Conservation (phyloP, 2,113 vertebrate species). For the Odocoileus virginianus region DNA sequence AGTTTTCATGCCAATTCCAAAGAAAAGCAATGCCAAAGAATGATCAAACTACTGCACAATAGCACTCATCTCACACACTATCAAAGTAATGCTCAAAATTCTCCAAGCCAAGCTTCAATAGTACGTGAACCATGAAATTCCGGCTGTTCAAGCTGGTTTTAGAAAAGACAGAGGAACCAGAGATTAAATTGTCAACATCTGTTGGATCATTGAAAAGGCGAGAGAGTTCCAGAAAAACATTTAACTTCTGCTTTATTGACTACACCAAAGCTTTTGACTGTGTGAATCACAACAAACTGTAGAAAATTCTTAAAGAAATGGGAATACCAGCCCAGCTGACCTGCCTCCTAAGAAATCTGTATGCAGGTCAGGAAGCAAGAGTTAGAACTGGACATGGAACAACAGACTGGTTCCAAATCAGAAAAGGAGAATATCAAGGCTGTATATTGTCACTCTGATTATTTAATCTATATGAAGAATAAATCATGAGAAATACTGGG, state of each 20-base stretch:
- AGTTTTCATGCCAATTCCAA: background rate
- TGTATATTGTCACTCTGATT: background rate
- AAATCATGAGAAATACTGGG: background rate
- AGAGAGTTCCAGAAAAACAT: background rate
- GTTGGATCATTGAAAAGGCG: background rate
- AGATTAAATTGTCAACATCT: background rate
- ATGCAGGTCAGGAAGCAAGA: background rate
- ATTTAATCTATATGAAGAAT: background rate
- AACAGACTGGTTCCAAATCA: background rate
- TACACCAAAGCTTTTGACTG: background rate
- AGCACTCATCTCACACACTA: background rate
- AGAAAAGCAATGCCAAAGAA: background rate
- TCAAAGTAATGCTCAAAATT: background rate
- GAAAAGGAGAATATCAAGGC: background rate
- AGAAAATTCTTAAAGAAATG: background rate
- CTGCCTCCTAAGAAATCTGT: background rate
- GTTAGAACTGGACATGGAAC: background rate
- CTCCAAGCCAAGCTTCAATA: background rate
- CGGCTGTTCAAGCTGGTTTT: background rate
- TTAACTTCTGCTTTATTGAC: background rate
- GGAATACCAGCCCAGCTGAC: background rate
- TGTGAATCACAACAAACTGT: background rate
- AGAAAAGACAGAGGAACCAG: background rate
- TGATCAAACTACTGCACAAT: background rate
- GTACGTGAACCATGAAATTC: accelerated